A percentile compares a stretch with the other conserved stretches of the same genome.
Evolutionary conservation across 2,888 invertebrate species (phyloP).

Genomic region (Digitonthophagus gazella): DNA sequence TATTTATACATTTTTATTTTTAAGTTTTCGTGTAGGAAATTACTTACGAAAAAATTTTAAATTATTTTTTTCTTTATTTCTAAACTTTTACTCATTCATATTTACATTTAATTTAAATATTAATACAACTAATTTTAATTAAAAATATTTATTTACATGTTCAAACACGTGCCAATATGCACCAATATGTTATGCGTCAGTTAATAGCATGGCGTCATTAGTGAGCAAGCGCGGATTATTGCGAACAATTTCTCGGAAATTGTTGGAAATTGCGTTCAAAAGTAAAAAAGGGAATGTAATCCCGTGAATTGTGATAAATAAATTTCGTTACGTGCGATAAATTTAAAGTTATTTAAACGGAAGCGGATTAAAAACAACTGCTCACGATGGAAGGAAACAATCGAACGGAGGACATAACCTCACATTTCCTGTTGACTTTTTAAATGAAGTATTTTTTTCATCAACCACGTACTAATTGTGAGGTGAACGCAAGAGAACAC

Average conservation of each 20-base stretch:
- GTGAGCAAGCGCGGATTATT: neutral
- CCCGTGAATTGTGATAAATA: no score
- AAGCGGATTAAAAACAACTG: neutral
- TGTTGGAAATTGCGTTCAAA: neutral
- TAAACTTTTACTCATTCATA: no score
- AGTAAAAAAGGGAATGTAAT: neutral
- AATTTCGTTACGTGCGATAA: neutral
- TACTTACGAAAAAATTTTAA: no score
- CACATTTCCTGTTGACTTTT: constrained; percentile 4
- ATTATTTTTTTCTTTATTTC: no score
- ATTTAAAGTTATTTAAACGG: no score
- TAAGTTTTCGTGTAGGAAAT: no score
- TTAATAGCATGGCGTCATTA: neutral
- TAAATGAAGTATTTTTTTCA: constrained; percentile 8
- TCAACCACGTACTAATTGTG: neutral
- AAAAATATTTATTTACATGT: neutral
- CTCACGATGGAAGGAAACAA: neutral
- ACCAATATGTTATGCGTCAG: neutral
- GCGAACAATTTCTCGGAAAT: neutral
- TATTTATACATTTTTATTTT: no score
- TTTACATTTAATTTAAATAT: no score
- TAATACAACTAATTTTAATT: no score
- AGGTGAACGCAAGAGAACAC: neutral
- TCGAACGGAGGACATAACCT: constrained; percentile 13
- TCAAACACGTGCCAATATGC: neutral